phyloP scores from a whole-genome alignment of 30 jellyfish, hydroid and myxozoan genomes.

The Turritopsis dohrnii region DNA sequence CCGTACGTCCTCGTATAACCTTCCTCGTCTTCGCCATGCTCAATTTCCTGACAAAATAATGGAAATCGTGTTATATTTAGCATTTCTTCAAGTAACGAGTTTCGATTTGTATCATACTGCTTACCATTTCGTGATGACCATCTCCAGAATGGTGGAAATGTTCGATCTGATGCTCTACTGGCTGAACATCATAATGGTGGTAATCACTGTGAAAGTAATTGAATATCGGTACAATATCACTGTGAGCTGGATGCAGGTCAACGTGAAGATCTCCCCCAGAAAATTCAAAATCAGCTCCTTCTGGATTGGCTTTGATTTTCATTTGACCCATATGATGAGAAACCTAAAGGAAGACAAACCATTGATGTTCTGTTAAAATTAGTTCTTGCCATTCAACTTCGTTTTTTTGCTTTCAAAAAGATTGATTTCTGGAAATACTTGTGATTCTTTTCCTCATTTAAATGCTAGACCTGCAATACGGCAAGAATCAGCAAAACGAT shows the following conservation, averaged over 20 bases:
- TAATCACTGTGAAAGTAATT: conserved; percentile 7
- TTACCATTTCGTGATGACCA: conserved; percentile 10
- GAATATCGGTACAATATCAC: conserved; percentile 22
- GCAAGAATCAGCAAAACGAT: no score
- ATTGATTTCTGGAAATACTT: no score
- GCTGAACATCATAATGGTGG: conserved; percentile 4
- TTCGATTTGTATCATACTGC: no score
- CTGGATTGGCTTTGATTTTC: conserved; percentile 90
- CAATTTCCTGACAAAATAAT: not conserved
- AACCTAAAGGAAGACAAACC: conserved; percentile 31
- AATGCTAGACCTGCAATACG: no score
- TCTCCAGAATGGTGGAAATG: conserved; percentile 7
- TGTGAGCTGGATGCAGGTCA: conserved; percentile 86
- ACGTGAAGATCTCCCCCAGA: conserved; percentile 91
- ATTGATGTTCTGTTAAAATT: no score
- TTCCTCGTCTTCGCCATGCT: conserved; percentile 10
- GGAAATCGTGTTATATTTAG: no score
- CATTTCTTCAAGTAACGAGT: not conserved
- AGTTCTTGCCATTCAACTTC: no score
- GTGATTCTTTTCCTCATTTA: no score
- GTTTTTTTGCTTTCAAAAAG: no score
- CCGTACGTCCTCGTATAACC: conserved; percentile 1
- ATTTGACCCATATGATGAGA: conserved; percentile 84
- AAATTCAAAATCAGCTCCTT: conserved; percentile 82
- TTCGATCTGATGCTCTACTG: not conserved